These are phyloP conservation scores for Xiphydria camelus DNA, from an alignment of 2,888 invertebrate genomes.

Conservation along the genomic window DNA sequence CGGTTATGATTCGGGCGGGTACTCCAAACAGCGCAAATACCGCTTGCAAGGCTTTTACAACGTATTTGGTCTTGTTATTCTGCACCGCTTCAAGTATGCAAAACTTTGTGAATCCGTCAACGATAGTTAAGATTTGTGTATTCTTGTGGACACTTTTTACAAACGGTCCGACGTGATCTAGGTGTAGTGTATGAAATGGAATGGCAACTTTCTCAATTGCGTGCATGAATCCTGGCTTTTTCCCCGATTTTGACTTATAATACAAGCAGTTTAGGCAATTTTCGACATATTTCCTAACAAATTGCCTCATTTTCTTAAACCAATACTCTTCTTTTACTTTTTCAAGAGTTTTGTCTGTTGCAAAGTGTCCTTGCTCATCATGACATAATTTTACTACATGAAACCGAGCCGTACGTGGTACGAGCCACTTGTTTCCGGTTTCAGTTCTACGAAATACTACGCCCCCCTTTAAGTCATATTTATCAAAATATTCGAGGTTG, in stretches of 20 bases:
- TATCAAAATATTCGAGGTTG: conserved; percentile 20
- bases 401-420: conserved; percentile 37
- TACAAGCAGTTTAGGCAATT: conserved; percentile 51
- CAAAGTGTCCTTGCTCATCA: conserved; percentile 50
- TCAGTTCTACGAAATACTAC: conserved; percentile 22
- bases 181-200: conserved; percentile 50
- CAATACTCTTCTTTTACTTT: conserved; percentile 45
- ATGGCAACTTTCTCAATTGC: conserved; percentile 45
- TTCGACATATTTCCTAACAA: conserved; percentile 48
- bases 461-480: conserved; percentile 15
- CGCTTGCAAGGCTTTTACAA: conserved; percentile 35
- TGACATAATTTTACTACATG: conserved; percentile 45
- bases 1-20: conserved; percentile 43
- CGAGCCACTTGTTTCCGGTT: conserved; percentile 34
- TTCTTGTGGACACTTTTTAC: conserved; percentile 36
- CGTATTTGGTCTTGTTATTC: conserved; percentile 34
- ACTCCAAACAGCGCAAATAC: conserved; percentile 38
- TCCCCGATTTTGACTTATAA: conserved; percentile 33
- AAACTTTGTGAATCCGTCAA: conserved; percentile 48
- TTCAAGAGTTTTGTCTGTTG: conserved; percentile 39
- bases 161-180: conserved; percentile 54
- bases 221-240: conserved; percentile 40
- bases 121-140: conserved; percentile 36
- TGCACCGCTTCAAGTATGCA: conserved; percentile 36
- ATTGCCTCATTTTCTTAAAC: conserved; percentile 49